A percentile compares a stretch with the other conserved stretches of the same genome.
Conservation (phyloP, 1,140 invertebrate species). For the Saccostrea glomerata region DNA sequence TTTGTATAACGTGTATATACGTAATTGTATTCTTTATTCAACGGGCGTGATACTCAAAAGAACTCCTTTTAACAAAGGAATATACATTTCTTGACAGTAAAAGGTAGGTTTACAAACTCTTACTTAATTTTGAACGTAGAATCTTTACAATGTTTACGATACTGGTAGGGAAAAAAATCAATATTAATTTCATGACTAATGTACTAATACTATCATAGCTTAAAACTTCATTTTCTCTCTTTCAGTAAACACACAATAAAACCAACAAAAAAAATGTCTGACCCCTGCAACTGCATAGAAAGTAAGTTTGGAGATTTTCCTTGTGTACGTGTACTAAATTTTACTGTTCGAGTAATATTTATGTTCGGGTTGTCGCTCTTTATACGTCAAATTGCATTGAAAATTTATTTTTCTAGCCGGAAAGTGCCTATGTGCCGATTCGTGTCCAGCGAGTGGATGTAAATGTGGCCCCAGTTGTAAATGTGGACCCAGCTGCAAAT, state of each 20-base stretch:
- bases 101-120: not conserved
- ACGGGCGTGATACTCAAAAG: not conserved
- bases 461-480: not conserved
- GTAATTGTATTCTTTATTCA: not conserved
- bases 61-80: not conserved
- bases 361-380: not conserved
- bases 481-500: not conserved
- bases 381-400: not conserved
- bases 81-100: not conserved
- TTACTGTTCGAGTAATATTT: not conserved
- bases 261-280: not conserved
- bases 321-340: too few relatives aligned
- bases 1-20: constrained; percentile 17
- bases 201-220: not conserved
- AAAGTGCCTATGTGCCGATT: not conserved
- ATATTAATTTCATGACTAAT: not conserved
- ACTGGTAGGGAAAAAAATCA: too few relatives aligned
- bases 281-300: not conserved
- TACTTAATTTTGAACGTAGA: too few relatives aligned
- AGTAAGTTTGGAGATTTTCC: not conserved
- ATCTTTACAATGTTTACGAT: too few relatives aligned
- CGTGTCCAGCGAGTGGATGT: not conserved
- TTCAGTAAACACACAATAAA: not conserved
- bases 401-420: not conserved
- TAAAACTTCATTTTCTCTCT: not conserved